Percentiles rank a stretch among this genome's conserved stretches.
Evolutionary conservation across 2,113 vertebrate genomes (phyloP).

Genomic region (Forbesichthys papilliferus): DNA sequence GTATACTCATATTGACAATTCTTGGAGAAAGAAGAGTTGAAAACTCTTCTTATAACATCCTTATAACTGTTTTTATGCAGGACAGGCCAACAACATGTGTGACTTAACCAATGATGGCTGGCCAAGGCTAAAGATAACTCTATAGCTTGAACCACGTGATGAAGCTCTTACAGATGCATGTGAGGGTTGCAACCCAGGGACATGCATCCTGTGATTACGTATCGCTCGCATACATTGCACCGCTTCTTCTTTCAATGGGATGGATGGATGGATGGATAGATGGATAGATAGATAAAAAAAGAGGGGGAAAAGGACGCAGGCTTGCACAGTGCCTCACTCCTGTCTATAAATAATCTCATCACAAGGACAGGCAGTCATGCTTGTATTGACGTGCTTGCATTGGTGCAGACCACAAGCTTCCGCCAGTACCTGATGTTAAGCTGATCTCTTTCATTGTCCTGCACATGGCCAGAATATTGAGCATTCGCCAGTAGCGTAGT

Average conservation of each 20-base stretch:
- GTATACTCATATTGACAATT: not conserved
- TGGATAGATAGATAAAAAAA: not conserved
- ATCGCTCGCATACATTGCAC: constrained; percentile 3
- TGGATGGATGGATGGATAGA: no score
- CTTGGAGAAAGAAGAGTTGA: not conserved
- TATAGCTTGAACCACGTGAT: constrained; percentile 29
- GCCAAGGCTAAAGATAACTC: constrained; percentile 14
- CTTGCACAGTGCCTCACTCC: not conserved
- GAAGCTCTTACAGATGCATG: constrained; percentile 22
- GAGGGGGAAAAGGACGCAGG: not conserved
- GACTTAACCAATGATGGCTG: not conserved
- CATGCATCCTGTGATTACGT: constrained; percentile 38
- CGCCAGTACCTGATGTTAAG: not conserved
- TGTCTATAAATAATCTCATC: constrained; percentile 15
- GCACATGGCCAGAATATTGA: not conserved
- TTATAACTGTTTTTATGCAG: not conserved
- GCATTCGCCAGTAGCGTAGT: no score
- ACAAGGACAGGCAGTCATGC: not conserved
- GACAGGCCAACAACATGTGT: not conserved
- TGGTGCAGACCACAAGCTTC: not conserved
- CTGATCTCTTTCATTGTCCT: not conserved
- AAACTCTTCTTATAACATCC: not conserved
- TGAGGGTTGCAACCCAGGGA: no score
- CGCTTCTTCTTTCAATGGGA: constrained; percentile 12
- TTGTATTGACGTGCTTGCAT: not conserved